These are phyloP conservation scores for Diaperis boleti DNA, from an alignment of 2,888 invertebrate species.

Conservation along the genomic window DNA sequence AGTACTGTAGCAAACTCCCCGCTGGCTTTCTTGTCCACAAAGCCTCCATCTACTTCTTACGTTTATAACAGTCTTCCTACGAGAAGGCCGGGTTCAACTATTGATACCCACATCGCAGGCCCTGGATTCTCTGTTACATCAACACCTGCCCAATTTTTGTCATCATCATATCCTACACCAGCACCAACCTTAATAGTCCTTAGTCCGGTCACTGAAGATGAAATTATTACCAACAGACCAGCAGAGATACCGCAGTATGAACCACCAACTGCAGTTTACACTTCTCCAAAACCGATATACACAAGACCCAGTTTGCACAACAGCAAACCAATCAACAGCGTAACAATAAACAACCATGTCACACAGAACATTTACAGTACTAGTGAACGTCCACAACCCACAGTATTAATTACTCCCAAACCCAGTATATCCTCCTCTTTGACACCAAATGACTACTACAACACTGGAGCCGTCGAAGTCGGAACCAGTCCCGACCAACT, in stretches of 20 bases:
- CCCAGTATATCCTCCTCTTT: constrained; percentile 66
- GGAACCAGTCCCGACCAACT: constrained; percentile 75
- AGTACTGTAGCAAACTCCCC: constrained; percentile 58
- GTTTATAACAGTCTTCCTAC: constrained; percentile 59
- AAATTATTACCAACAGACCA: constrained; percentile 16
- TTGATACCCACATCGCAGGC: constrained; percentile 55
- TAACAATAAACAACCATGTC: constrained; percentile 74
- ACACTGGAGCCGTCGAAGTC: constrained; percentile 66
- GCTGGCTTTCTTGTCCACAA: constrained; percentile 54
- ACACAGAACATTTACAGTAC: constrained; percentile 69
- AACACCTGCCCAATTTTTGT: constrained; percentile 48
- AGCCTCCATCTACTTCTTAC: constrained; percentile 66
- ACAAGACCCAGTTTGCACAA: constrained; percentile 42
- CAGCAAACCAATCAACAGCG: constrained; percentile 67
- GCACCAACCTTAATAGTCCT: constrained; percentile 74
- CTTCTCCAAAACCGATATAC: constrained; percentile 59
- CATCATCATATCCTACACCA: constrained; percentile 61
- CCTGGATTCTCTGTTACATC: constrained; percentile 57
- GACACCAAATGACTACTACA: constrained; percentile 52
- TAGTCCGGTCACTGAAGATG: constrained; percentile 65
- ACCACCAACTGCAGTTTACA: constrained; percentile 11
- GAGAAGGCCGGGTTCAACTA: constrained; percentile 52
- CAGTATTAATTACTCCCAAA: constrained; percentile 78
- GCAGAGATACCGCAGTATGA: constrained; percentile 23
- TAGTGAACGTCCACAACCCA: constrained; percentile 72